Evolutionary conservation across 2,888 invertebrate species (phyloP), one percentile per base, ranked within the genome.

Genomic region (Electrophaes corylata): DNA sequence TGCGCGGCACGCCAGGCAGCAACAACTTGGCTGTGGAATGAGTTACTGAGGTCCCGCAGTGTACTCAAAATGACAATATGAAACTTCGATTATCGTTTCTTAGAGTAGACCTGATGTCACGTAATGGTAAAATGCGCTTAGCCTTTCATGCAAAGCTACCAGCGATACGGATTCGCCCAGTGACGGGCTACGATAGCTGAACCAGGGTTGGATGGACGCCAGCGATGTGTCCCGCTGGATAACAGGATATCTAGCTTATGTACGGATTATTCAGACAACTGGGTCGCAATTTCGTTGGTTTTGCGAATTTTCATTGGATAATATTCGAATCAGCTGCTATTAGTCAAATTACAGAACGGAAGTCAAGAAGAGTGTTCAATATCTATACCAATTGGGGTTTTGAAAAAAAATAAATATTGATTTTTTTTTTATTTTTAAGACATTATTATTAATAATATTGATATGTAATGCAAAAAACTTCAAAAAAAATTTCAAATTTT

Each of bases 161-260:
- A 29, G 45, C 20, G 41, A 46, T 59, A 51, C 51, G 37, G 23
- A 51, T 46, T 44, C 43, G n/a, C 48, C 54, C 53, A 23, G 46
- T 53, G 60, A 60, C 58, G 73, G 31, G 49, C 12, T 12, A 11
- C 45, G 53, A 53, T 53, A 58, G 41, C 39, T 26, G 26, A 69
- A 70, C 70, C 67, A 65, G 73, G 66, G 63, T 81, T 87, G 88
- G 86, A 84, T 64, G 55, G 66, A 64, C 69, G 85, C 88, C 87
- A 87, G 77, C 67, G 65, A 70, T 71, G 69, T 84, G 78, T 79
- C 78, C 74, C 75, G 63, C 72, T 56, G 70, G 69, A 67, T 75
- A 75, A 73, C 76, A 72, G 76, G 75, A 76, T 73, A 77, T 71
- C 74, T 70, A 75, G 79, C 76, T 78, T 78, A 76, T 72, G 71